Evolutionary conservation across 2,113 vertebrate genomes (phyloP), one percentile per base, ranked within the genome.

Genomic region (Oreochromis spilurus): DNA sequence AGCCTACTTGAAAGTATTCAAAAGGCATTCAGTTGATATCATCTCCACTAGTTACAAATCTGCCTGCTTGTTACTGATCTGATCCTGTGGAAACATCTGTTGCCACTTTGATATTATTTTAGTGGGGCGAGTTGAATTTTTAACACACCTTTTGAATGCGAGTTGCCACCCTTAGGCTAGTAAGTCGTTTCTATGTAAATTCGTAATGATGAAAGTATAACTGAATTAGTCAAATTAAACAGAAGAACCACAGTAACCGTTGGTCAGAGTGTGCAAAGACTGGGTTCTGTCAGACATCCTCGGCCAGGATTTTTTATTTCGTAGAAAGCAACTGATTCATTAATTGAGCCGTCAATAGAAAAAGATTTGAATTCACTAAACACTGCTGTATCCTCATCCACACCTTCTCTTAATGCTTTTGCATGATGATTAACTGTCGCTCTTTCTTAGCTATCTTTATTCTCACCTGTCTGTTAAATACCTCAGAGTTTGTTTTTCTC

Each of bases 401-500:
- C 21, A 9, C 79, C 40, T 84, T 52, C 52, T 89, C 45, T 55
- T 58, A 60, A 83, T 55, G 75, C 90, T 92, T 87, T 36, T 83
- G 45, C 65, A 50, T 82, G 1, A 87, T 90, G 86, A 95, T 93
- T 92, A 82, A 83, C 72, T 54, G 52, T 72, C 19, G 6, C 55
- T 88, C 29, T 72, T 75, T 54, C 24, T 57, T 84, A 80, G 48
- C 85, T 95, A 95, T 96, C 95, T 93, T 82, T 78, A 9, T 90
- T 85, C 88, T 95, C 94, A 95, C 94, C 93, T 95, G 95, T 87
- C 88, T 86, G 88, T 83, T 82, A 86, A 85, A 62, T 34, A 79
- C 83, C 77, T 90, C 54, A 29, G 70, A 81, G 84, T 94, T 94
- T 91, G 81, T 90, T 93, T 92, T 88, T 80, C 79, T 84, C 87